Percentiles rank a stretch among this genome's conserved stretches.
phyloP scores from a whole-genome alignment of 2,888 invertebrate species.

The Drosophila phalerata region DNA sequence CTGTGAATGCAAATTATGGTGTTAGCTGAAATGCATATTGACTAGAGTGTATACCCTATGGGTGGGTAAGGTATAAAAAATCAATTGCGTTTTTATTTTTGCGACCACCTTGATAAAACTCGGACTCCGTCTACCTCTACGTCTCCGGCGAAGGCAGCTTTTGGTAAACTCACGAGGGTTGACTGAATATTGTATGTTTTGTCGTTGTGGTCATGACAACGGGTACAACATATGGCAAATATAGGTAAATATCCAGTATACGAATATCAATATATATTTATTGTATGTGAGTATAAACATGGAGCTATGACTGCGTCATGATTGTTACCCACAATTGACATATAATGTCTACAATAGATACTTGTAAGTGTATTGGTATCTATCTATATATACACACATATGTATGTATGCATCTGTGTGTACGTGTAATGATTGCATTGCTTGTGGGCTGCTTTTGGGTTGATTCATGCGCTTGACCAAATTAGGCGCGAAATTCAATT shows the following conservation, averaged over 20 bases:
- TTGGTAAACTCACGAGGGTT: conserved; percentile 52
- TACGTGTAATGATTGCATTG: conserved; percentile 42
- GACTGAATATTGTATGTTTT: conserved; percentile 49
- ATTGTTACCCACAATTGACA: conserved; percentile 32
- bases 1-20: neutral
- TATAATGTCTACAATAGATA: conserved; percentile 33
- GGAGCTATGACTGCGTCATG: conserved; percentile 61
- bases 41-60: neutral
- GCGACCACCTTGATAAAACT: conserved; percentile 59
- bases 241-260: conserved; percentile 27
- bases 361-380: conserved; percentile 8
- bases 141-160: conserved; percentile 23
- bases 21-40: neutral
- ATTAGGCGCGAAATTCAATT: conserved; percentile 75
- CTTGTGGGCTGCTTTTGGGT: conserved; percentile 51
- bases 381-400: neutral
- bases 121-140: conserved; percentile 20
- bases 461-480: conserved; percentile 64
- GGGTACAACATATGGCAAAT: conserved; percentile 53
- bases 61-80: conserved; percentile 54
- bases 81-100: conserved; percentile 63
- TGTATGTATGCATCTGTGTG: conserved; percentile 16
- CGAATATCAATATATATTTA: conserved; percentile 11
- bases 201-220: conserved; percentile 67
- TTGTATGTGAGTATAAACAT: conserved; percentile 15